Base-by-base conservation (phyloP, 2,797 vertebrate species). In the Phataginus tetradactyla region DNA sequence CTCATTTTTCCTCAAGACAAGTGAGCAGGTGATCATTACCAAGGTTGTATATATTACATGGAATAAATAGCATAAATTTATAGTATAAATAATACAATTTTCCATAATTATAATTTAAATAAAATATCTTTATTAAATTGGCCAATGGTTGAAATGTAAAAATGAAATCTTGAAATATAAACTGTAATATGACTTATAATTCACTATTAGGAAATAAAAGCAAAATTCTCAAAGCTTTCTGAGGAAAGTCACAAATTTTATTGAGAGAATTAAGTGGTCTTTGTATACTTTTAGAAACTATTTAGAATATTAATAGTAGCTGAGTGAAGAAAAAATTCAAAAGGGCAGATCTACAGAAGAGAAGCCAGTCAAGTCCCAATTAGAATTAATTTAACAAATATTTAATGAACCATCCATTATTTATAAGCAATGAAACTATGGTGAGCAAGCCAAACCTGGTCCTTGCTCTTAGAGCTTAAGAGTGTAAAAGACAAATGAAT, bases 151-250 rank as follows among this genome's bases (percentile, higher is more conserved):
- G 37, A 64, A 71, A 77, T 37, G 69, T 17, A 90, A 94, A 94
- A 71, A 71, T 32, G 11, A 85, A 79, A 72, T 64, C 66, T 86
- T 91, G 72, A 85, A 53, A 86, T 80, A 53, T 63, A 90, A 86
- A 79, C n/a, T 86, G 2, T 59, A 83, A 75, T 49, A 55, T 80
- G 66, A 61, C 7, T 51, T 57, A 61, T 23, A 66, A 37, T 53
- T 92, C 71, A 85, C 25, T 63, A 66, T 75, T 83, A 77, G 49
- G 69, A 89, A 68, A 94, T 57, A 78, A 90, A 85, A 42, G 27
- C 42, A 69, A 69, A 63, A 71, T 71, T 75, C 20, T 53, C n/a
- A 17, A 77, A 42, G 34, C 9, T 71, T 61, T 69, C 42, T 69
- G 42, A 78, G 51, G 8, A 42, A 39, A 75, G n/a, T 88, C 27